A percentile compares a stretch with the other conserved stretches of the same genome.
phyloP scores from a whole-genome alignment of 2,888 invertebrate species.

The Epirrhoe tristata region DNA sequence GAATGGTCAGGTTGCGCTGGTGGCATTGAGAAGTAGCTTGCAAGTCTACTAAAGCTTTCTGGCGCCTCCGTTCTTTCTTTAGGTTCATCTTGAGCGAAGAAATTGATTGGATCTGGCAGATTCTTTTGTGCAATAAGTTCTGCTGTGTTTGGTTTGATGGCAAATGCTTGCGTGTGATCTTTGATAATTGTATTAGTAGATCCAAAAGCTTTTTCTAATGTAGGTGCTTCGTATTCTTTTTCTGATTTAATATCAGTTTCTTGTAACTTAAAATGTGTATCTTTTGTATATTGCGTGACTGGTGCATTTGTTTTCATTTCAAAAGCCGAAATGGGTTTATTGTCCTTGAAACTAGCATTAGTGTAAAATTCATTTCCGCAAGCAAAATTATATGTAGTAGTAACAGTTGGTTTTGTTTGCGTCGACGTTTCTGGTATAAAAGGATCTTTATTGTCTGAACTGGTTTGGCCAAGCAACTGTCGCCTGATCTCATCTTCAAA shows the following conservation, averaged over 20 bases:
- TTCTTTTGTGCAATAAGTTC: slow-evolving; percentile 32
- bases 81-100: slow-evolving; percentile 51
- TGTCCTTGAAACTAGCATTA: slow-evolving; percentile 7
- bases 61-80: slow-evolving; percentile 30
- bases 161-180: slow-evolving; percentile 24
- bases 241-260: not conserved
- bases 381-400: slow-evolving; percentile 43
- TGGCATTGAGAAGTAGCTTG: slow-evolving; percentile 74
- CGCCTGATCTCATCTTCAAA: slow-evolving; percentile 69
- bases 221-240: slow-evolving; percentile 3
- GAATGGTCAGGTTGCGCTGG: slow-evolving; percentile 69
- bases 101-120: slow-evolving; percentile 65
- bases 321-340: not conserved
- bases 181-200: slow-evolving; percentile 16
- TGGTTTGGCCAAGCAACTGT: slow-evolving; percentile 39
- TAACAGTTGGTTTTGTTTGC: slow-evolving; percentile 53
- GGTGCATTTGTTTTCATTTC: not conserved
- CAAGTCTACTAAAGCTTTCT: slow-evolving; percentile 67
- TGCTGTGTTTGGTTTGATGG: slow-evolving; percentile 9
- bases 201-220: slow-evolving; percentile 18
- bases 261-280: not conserved
- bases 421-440: slow-evolving; percentile 61
- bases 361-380: slow-evolving; percentile 23
- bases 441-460: slow-evolving; percentile 28
- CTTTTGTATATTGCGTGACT: not conserved